These are phyloP conservation scores for Trinorchestia longiramus DNA, from an alignment of 1,140 invertebrate genomes.

Conservation along the genomic window DNA sequence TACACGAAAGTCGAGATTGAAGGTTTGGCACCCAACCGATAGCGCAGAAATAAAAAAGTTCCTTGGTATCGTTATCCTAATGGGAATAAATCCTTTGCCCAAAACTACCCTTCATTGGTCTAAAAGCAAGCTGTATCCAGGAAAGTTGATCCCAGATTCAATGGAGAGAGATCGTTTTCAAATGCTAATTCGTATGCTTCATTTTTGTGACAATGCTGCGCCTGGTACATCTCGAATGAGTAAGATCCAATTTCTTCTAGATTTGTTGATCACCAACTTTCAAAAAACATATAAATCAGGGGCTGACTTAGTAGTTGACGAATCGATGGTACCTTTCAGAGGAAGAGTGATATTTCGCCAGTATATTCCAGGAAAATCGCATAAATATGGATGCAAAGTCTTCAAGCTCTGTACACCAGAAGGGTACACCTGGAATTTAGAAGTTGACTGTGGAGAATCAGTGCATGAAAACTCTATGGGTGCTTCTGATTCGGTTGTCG, in stretches of 20 bases:
- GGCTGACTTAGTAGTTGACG: conserved; percentile 52
- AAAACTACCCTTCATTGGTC: conserved; percentile 49
- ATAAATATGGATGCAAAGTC: conserved; percentile 57
- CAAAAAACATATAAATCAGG: neutral
- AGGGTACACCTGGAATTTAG: conserved; percentile 54
- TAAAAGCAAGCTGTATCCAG: conserved; percentile 50
- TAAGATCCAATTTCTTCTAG: conserved; percentile 44
- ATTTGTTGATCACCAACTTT: neutral
- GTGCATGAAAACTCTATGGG: conserved; percentile 16
- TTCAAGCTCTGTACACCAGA: conserved; percentile 57
- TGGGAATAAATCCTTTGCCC: conserved; percentile 55
- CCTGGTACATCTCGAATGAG: conserved; percentile 37
- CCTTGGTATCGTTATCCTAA: conserved; percentile 53
- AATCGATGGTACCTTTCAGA: conserved; percentile 57
- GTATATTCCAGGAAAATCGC: conserved; percentile 55
- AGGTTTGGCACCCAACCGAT: conserved; percentile 55
- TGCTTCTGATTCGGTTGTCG: conserved; percentile 18
- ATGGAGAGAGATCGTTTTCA: conserved; percentile 41
- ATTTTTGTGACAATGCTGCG: conserved; percentile 48
- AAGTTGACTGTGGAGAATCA: neutral
- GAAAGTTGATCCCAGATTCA: conserved; percentile 33
- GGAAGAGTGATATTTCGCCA: conserved; percentile 55
- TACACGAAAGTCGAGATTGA: conserved; percentile 32
- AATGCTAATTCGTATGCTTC: conserved; percentile 36
- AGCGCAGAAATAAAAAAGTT: conserved; percentile 58